Evolutionary conservation across 2,797 vertebrate genomes (phyloP), one percentile per base, ranked within the genome.

Genomic region (Craterocephalus amniculus): DNA sequence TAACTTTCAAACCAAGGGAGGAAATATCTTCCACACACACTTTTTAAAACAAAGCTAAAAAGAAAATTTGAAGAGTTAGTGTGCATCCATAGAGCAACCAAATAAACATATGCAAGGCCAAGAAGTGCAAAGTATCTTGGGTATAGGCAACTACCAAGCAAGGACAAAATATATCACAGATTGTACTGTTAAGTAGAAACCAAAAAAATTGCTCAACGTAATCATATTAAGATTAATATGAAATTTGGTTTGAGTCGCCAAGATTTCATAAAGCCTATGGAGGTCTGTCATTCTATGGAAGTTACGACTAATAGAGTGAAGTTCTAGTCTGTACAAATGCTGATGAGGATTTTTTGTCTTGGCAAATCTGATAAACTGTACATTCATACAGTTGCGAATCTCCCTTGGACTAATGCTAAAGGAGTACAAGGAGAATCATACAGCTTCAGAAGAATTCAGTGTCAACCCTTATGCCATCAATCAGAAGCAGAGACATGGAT

Each of bases 91-190:
- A 78, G 74, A 90, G 88, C 83, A 78, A 86, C 62, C 76, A 84
- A 90, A 90, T 78, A 31, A 88, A 89, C 76, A 81, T 81, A 83
- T 75, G 81, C 87, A 89, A 91, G 85, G 89, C 89, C 64, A 61
- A 88, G 72, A 90, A 91, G 88, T 90, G 91, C 90, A 87, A 87
- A 76, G 79, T 87, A 77, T 87, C 85, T 81, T 89, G 83, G 83
- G 76, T 87, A 84, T 87, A 88, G 87, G 84, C 84, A 89, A 86
- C 87, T 91, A 90, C 88, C 85, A 89, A 90, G 90, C 91, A 88
- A 87, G 79, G 86, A 90, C 84, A 91, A 81, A 62, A 79, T 60
- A 88, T 76, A 87, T 87, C 83, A 91, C 89, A 86, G 81, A 86
- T 76, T 79, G 81, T 70, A 88, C 78, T 83, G 79, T 74, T 65